phyloP scores from a whole-genome alignment of 2,888 invertebrate species.

The Orchestes rusci region DNA sequence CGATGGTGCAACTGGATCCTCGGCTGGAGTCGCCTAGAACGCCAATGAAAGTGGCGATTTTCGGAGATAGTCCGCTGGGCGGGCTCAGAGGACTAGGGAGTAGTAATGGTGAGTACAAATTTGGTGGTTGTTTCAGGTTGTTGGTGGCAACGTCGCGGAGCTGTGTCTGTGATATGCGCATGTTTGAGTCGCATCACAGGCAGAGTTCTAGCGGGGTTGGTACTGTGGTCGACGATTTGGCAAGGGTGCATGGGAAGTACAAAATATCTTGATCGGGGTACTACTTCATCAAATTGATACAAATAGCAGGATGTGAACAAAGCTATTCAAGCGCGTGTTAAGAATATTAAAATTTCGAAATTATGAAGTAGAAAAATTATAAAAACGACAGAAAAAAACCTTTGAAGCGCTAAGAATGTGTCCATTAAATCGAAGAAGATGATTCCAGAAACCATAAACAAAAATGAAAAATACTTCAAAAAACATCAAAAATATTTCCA shows the following conservation, averaged over 20 bases:
- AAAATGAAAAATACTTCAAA: too few relatives aligned
- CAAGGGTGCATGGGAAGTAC: too few relatives aligned
- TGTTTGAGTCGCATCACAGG: slow-evolving; percentile 75
- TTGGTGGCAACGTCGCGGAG: slow-evolving; percentile 47
- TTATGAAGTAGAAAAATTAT: background rate
- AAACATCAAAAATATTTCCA: too few relatives aligned
- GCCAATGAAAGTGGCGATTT: slow-evolving; percentile 16
- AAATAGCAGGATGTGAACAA: too few relatives aligned
- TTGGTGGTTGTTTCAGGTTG: background rate
- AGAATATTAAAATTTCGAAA: too few relatives aligned
- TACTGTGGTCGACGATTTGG: too few relatives aligned
- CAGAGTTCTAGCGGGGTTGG: slow-evolving; percentile 85
- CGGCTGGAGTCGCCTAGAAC: slow-evolving; percentile 21
- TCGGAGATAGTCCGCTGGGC: slow-evolving; percentile 18
- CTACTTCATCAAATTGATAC: too few relatives aligned
- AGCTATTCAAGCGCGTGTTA: too few relatives aligned
- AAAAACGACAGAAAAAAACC: background rate
- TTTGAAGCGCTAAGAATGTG: too few relatives aligned
- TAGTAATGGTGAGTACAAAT: slow-evolving; percentile 6
- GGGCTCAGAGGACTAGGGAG: slow-evolving; percentile 12
- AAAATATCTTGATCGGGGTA: too few relatives aligned
- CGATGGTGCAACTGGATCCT: slow-evolving; percentile 23
- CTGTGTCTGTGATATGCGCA: slow-evolving; percentile 76
- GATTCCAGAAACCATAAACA: too few relatives aligned
- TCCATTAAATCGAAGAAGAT: too few relatives aligned